phyloP scores from a whole-genome alignment of 2,888 invertebrate genomes.

The Coleophora deauratella region DNA sequence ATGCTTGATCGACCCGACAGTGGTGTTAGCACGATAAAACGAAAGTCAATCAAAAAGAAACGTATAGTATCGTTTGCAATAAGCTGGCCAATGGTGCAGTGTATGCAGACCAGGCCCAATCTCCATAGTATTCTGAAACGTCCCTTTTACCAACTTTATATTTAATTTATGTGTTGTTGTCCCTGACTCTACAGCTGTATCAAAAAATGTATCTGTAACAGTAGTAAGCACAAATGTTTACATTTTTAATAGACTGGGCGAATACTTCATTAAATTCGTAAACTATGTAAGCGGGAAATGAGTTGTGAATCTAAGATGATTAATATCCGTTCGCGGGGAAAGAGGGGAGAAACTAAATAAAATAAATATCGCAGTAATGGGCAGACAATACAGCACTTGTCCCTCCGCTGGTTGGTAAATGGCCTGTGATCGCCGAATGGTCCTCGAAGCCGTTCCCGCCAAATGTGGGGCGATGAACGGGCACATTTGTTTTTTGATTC shows the following conservation, averaged over 20 bases:
- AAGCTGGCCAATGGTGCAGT: no score
- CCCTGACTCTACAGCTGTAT: no score
- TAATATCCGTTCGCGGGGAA: conserved; percentile 36
- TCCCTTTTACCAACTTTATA: no score
- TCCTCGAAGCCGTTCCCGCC: conserved; percentile 27
- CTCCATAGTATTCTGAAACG: no score
- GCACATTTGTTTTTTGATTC: no score
- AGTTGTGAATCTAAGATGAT: conserved; percentile 45
- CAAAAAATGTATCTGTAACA: no score
- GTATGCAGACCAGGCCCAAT: no score
- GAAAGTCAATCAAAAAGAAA: no score
- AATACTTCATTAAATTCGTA: conserved; percentile 19
- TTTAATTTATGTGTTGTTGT: background rate
- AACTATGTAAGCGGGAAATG: conserved; percentile 44
- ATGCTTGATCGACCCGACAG: no score
- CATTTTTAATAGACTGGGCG: conserved; percentile 9
- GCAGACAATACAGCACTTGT: conserved; percentile 54
- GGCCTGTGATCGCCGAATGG: conserved; percentile 37
- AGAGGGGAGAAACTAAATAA: conserved; percentile 34
- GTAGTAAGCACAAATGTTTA: conserved; percentile 4
- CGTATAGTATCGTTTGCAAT: no score
- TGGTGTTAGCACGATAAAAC: no score
- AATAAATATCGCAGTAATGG: conserved; percentile 33
- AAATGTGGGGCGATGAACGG: conserved; percentile 34
- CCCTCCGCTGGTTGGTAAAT: conserved; percentile 47